A percentile compares a stretch with the other conserved stretches of the same genome.
phyloP scores from a whole-genome alignment of 2,113 vertebrate species.

The Pleuronectes platessa region DNA sequence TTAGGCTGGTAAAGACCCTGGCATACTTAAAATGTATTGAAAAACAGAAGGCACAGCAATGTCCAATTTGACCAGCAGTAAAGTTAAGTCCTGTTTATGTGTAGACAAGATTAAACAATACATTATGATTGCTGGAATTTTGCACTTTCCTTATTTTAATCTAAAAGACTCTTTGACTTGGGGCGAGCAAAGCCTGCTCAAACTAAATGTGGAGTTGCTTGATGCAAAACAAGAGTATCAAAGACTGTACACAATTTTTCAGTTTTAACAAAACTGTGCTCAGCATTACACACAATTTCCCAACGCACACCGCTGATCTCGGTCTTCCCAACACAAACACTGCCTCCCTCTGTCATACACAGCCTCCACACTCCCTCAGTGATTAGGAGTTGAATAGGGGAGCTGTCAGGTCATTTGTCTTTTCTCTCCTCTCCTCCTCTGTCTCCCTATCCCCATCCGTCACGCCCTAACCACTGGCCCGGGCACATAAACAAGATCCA shows the following conservation, averaged over 20 bases:
- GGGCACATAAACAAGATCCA: conserved; percentile 65
- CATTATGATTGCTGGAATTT: too few species aligned
- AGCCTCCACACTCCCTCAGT: conserved; percentile 50
- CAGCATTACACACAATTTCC: neutral
- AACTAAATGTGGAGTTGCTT: neutral
- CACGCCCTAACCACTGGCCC: conserved; percentile 67
- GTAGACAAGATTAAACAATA: too few species aligned
- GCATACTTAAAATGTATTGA: too few species aligned
- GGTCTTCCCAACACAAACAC: conserved; percentile 21
- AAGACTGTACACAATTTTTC: neutral
- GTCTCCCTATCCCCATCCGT: conserved; percentile 63
- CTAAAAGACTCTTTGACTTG: too few species aligned
- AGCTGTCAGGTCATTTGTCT: conserved; percentile 71
- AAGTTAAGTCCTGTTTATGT: too few species aligned
- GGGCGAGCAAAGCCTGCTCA: too few species aligned
- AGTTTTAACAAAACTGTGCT: neutral
- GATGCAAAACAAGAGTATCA: neutral
- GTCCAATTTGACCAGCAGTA: too few species aligned
- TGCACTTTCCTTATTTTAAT: too few species aligned
- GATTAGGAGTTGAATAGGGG: conserved; percentile 69
- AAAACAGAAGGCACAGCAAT: too few species aligned
- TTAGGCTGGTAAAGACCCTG: too few species aligned
- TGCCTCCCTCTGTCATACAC: conserved; percentile 36
- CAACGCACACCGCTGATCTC: conserved; percentile 17
- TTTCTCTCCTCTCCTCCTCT: conserved; percentile 54